Evolutionary conservation across 2,888 invertebrate genomes (phyloP), one percentile per base, ranked within the genome.

Genomic region (Tineola bisselliella): DNA sequence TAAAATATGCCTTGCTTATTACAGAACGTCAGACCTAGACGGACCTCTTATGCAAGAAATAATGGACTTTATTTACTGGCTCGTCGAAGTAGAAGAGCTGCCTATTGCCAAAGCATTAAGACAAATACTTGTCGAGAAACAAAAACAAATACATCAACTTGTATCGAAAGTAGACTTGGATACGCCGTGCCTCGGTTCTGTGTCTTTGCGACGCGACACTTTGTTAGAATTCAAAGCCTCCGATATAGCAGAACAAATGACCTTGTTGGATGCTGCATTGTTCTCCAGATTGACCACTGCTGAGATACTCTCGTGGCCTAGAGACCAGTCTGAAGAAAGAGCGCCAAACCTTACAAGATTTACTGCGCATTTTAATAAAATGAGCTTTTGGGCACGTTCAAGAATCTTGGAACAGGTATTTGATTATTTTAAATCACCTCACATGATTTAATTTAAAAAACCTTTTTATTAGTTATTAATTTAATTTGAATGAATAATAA

Each of bases 301-400:
- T 0, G 99, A 99, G 87, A 95, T 99, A 64, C 87, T 99, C 66
- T 92, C 97, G 68, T 99, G 98, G 98, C 96, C 98, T 43, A 93
- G 96, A 72, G 97, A 99, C 77, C 99, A 99, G 81, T 96, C 95
- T 66, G 99, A 99, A 79, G 98, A 98, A 75, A 90, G 94, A 68
- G 97, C 98, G 74, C 98, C 98, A 1, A 99, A 99, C 82, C 89
- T 99, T 62, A 98, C 97, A 33, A 89, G 94, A 66, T 99, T 99
- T 77, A 99, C 99, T 0, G 98, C 98, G 77, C 99, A 99, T 83
- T 99, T 99, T 81, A 99, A 99, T 78, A 98, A 99, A 87, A 97
- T 98, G 96, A 98, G 98, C 62, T 98, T 95, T 74, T 98, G 98
- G 98, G 97, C 97, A 48, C 89, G 99, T 61, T 97, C 98, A 2